Base-by-base conservation (phyloP, 1,140 invertebrate species). In the Leptopilina clavipes region DNA sequence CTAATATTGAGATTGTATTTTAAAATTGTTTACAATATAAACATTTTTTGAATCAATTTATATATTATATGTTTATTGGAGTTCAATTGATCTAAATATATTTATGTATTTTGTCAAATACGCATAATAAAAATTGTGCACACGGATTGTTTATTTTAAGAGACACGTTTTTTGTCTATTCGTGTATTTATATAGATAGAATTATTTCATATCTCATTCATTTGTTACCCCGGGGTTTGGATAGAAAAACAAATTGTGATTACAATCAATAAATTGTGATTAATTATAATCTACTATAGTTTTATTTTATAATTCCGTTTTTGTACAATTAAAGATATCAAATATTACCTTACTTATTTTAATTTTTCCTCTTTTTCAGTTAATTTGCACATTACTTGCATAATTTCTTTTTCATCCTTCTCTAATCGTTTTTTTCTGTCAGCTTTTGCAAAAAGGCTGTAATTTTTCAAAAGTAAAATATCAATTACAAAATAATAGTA, bases 1-100 rank as follows among this genome's bases (percentile, higher is more conserved):
- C 59, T 31, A 31, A 52, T 22, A 19, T 59, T 65, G 59, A 65
- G 59, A 65, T 65, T 65, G 59, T 65, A 65, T 65, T 65, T 65
- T 65, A 31, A 31, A 65, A 8, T 65, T 22, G 14, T 65, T 65
- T 65, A 65, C 25, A 12, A 25, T 31, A n/a, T 65, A 31, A 37
- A 65, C 9, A 7, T n/a, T n/a, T 65, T 65, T n/a, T 9, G n/a
- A 31, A 14, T 65, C 25, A 65, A 31, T 31, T 31, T 65, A 37
- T 65, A 65, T n/a, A 22, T 65, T 65, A 37, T 65, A 65, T n/a
- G 59, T 65, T 65, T 37, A 65, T 65, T 1, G 22, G 3, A 65
- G 22, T 12, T 9, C 22, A 10, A 65, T 65, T 65, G 25, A 65
- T 25, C 14, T 22, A 12, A n/a, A 31, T 31, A 31, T 5, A 31